Evolutionary conservation across 2,113 vertebrate species (phyloP).

Genomic region (Tauraco erythrolophus): DNA sequence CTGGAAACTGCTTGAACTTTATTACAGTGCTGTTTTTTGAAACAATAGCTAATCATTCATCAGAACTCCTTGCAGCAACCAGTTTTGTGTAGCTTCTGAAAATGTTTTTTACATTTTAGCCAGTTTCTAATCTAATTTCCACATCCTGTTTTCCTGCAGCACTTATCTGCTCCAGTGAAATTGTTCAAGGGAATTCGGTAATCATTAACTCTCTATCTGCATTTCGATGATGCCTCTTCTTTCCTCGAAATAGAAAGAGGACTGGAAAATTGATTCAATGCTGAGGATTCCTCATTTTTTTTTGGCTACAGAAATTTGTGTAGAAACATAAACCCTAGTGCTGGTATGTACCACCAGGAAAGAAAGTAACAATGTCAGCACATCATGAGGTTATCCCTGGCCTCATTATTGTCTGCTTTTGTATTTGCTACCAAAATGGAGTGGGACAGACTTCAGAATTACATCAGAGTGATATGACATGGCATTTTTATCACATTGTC

Average conservation of each 20-base stretch:
- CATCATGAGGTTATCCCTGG: background rate
- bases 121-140: slow-evolving; percentile 42
- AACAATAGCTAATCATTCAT: slow-evolving; percentile 14
- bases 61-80: background rate
- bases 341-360: background rate
- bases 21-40: background rate
- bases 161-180: slow-evolving; percentile 6
- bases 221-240: background rate
- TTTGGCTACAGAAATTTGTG: background rate
- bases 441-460: background rate
- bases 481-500: background rate
- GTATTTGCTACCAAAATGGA: background rate
- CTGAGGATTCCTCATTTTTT: background rate
- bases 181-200: background rate
- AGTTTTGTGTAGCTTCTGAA: background rate
- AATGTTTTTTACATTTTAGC: background rate
- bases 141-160: slow-evolving; percentile 25
- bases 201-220: slow-evolving; percentile 7
- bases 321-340: background rate
- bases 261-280: background rate
- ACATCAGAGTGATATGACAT: background rate
- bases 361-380: background rate
- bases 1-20: background rate
- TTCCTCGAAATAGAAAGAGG: background rate
- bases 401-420: background rate